Evolutionary conservation across 2,888 invertebrate genomes (phyloP).

Genomic region (Eugnorisma glareosa): DNA sequence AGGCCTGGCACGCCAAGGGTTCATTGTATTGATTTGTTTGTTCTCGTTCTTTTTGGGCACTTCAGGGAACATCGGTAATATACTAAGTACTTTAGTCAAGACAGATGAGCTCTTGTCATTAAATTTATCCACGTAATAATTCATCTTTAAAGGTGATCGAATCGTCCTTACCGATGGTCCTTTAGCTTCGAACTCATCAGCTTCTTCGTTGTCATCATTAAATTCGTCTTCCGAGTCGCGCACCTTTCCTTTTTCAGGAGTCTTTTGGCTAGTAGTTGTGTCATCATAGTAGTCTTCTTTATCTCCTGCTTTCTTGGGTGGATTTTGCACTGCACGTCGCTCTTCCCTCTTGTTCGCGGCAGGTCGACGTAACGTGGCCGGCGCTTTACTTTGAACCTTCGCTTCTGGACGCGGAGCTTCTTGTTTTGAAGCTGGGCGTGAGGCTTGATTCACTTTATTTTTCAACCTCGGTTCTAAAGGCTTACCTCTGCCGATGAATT

Average conservation of each 20-base stretch:
- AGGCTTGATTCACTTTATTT: constrained; percentile 55
- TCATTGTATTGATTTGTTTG: background rate
- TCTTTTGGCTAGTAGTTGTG: constrained; percentile 62
- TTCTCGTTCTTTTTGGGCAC: constrained; percentile 53
- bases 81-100: constrained; percentile 71
- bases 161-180: constrained; percentile 65
- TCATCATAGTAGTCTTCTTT: constrained; percentile 79
- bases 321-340: constrained; percentile 49
- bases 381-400: constrained; percentile 65
- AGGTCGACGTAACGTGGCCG: constrained; percentile 29
- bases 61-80: constrained; percentile 79
- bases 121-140: constrained; percentile 68
- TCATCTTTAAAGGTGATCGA: constrained; percentile 75
- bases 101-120: constrained; percentile 69
- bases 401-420: constrained; percentile 49
- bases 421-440: constrained; percentile 27
- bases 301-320: constrained; percentile 63
- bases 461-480: constrained; percentile 79
- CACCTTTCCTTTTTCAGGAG: constrained; percentile 60
- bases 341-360: constrained; percentile 64
- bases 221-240: constrained; percentile 69
- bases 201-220: constrained; percentile 75
- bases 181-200: constrained; percentile 70
- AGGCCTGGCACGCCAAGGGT: constrained; percentile 17
- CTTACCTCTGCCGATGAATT: constrained; percentile 80